Percentiles rank a stretch among this genome's conserved stretches.
Conservation (phyloP, 2,888 invertebrate species). For the Lasioglossum villosulum region DNA sequence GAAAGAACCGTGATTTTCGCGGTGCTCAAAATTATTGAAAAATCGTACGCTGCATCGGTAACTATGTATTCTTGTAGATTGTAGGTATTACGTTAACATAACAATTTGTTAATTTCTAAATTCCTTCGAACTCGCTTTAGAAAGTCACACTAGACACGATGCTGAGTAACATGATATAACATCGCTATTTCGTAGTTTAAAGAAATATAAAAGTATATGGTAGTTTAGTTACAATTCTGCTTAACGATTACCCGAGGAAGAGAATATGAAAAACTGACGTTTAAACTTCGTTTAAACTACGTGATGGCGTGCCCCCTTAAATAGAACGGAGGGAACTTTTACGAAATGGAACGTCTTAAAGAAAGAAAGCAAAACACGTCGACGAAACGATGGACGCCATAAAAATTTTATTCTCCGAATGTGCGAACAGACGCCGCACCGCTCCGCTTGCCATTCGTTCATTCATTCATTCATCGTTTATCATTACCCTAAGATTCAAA, state of each 20-base stretch:
- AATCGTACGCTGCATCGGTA: not conserved
- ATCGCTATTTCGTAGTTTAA: not conserved
- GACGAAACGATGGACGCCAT: not conserved
- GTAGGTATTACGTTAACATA: not conserved
- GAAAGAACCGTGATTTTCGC: not conserved
- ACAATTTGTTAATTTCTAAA: not conserved
- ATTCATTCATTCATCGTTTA: conserved; percentile 12
- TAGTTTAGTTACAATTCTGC: not conserved
- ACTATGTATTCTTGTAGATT: too few relatives aligned
- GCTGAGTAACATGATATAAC: not conserved
- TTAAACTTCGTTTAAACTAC: not conserved
- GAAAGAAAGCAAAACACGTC: not conserved
- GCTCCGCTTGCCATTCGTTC: conserved; percentile 21
- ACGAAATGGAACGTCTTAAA: conserved; percentile 19
- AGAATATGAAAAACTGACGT: not conserved
- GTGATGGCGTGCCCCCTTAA: not conserved
- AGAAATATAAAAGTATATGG: not conserved
- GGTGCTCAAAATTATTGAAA: not conserved
- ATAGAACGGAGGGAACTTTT: not conserved
- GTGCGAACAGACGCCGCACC: not conserved
- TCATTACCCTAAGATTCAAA: conserved; percentile 69
- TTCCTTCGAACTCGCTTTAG: not conserved
- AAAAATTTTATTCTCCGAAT: conserved; percentile 12
- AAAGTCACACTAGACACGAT: not conserved
- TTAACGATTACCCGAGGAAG: not conserved